These are phyloP conservation scores for Ceyx erithaca DNA, from an alignment of 2,797 vertebrate genomes.

Conservation along the genomic window DNA sequence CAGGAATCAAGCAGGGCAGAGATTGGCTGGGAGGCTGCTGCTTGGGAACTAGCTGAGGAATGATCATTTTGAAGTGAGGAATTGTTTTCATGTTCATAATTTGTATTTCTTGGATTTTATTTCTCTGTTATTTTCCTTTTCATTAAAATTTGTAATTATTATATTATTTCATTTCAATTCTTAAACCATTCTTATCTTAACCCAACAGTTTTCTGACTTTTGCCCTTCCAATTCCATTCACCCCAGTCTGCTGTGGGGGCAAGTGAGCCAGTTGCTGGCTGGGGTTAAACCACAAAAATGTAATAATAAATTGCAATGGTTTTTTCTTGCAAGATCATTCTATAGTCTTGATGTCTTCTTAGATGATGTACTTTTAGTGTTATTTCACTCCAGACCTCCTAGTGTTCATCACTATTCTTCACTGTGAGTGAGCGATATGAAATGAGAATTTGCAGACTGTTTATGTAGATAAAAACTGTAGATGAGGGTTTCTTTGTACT, in stretches of 20 bases:
- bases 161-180: neutral
- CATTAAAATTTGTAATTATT: neutral
- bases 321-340: neutral
- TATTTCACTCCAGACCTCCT: slow-evolving; percentile 9
- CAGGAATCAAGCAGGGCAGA: neutral
- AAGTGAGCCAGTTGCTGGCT: neutral
- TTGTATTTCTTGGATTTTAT: neutral
- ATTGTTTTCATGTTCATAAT: neutral
- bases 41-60: neutral
- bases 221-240: neutral
- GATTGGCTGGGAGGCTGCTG: neutral
- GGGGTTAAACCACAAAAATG: neutral
- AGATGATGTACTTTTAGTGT: neutral
- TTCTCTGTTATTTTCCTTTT: neutral
- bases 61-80: neutral
- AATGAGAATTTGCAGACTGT: slow-evolving; percentile 3
- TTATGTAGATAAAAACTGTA: slow-evolving; percentile 2
- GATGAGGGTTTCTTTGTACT: slow-evolving; percentile 28
- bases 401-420: neutral
- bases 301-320: neutral
- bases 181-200: neutral
- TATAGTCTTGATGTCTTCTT: neutral
- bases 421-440: neutral
- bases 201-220: neutral
- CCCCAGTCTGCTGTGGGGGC: neutral